These are phyloP conservation scores for Gymnoscelis rufifasciata DNA, from an alignment of 2,888 invertebrate species.

Conservation along the genomic window DNA sequence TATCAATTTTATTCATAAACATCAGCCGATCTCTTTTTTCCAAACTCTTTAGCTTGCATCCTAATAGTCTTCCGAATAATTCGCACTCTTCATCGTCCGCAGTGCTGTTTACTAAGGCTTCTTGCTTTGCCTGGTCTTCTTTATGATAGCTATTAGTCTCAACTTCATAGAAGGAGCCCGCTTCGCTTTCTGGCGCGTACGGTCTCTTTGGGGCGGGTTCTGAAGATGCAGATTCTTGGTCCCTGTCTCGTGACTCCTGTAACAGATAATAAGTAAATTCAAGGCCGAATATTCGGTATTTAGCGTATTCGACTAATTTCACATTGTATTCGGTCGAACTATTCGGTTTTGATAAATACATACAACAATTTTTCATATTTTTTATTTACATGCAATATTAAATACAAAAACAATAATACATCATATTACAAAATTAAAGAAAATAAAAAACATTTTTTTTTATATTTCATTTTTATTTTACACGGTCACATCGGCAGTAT, in stretches of 20 bases:
- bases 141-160: not conserved
- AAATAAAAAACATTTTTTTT: too few relatives aligned
- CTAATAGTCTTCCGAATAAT: not conserved
- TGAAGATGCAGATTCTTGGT: not conserved
- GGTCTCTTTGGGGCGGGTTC: not conserved
- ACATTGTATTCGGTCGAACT: too few relatives aligned
- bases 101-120: not conserved
- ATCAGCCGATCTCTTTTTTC: not conserved
- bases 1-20: not conserved
- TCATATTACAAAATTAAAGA: too few relatives aligned
- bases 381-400: too few relatives aligned
- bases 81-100: not conserved
- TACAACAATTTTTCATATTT: too few relatives aligned
- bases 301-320: too few relatives aligned
- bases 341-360: too few relatives aligned
- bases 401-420: too few relatives aligned
- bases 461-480: too few relatives aligned
- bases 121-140: not conserved
- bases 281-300: too few relatives aligned
- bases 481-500: too few relatives aligned
- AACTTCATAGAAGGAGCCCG: not conserved
- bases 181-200: not conserved
- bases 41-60: not conserved
- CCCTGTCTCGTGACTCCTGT: conserved; percentile 1
- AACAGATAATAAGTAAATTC: conserved; percentile 1